A percentile compares a stretch with the other conserved stretches of the same genome.
Evolutionary conservation across 2,888 invertebrate species (phyloP).

Genomic region (Drosophila acutilabella): DNA sequence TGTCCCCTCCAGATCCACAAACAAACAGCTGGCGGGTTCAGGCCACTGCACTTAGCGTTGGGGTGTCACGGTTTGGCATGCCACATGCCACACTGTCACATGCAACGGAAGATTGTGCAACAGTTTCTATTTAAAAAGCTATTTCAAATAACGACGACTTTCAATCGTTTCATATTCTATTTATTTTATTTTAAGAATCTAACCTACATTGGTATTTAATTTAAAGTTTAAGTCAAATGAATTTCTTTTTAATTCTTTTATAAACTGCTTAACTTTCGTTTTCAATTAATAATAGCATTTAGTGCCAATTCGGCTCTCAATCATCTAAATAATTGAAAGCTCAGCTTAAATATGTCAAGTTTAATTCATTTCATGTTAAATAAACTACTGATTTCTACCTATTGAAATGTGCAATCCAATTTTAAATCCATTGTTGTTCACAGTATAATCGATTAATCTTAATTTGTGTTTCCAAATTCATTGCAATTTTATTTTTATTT

Average conservation of each 20-base stretch:
- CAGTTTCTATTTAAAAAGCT: constrained; percentile 49
- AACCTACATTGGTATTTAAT: too few relatives aligned
- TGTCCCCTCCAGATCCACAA: constrained; percentile 30
- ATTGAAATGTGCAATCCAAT: neutral
- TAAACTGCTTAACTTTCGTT: neutral
- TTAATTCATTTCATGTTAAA: neutral
- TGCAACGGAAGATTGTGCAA: constrained; percentile 52
- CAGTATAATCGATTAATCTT: neutral
- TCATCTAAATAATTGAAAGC: neutral
- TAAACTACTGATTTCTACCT: neutral
- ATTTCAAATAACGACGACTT: constrained; percentile 13
- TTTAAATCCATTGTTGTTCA: neutral
- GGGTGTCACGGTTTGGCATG: constrained; percentile 64
- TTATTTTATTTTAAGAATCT: too few relatives aligned
- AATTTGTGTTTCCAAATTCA: neutral
- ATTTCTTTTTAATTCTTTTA: neutral
- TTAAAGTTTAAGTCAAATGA: too few relatives aligned
- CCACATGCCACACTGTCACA: constrained; percentile 47
- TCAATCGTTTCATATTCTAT: neutral
- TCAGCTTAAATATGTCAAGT: neutral
- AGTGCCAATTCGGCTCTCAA: too few relatives aligned
- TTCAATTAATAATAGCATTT: neutral
- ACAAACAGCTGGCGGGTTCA: constrained; percentile 64
- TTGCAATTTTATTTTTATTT: neutral
- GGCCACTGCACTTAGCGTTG: constrained; percentile 56